phyloP scores from a whole-genome alignment of 2,888 invertebrate species.

The Nycteola revayana region DNA sequence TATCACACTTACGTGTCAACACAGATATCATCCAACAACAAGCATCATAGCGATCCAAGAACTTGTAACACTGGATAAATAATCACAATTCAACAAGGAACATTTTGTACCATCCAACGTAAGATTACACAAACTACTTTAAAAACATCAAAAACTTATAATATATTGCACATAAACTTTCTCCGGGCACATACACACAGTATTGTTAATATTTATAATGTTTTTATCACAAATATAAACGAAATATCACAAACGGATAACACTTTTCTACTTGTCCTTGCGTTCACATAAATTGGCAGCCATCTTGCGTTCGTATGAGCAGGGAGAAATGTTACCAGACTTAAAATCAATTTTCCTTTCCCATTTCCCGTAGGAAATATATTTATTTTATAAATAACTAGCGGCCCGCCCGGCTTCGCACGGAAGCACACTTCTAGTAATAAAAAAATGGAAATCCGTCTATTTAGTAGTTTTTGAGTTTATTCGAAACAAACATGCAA shows the following conservation, averaged over 20 bases:
- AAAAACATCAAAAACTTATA: slow-evolving; percentile 69
- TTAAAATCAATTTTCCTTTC: slow-evolving; percentile 15
- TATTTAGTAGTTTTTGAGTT: too few relatives aligned
- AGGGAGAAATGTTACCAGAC: slow-evolving; percentile 53
- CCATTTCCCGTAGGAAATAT: slow-evolving; percentile 4
- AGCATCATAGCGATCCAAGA: slow-evolving; percentile 71
- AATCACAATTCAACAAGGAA: slow-evolving; percentile 79
- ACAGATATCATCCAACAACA: slow-evolving; percentile 77
- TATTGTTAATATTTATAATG: slow-evolving; percentile 55
- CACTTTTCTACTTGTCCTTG: slow-evolving; percentile 77
- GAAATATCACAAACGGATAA: slow-evolving; percentile 70
- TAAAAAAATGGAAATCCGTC: too few relatives aligned
- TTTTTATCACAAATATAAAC: slow-evolving; percentile 68
- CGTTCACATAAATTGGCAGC: slow-evolving; percentile 79
- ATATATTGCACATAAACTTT: slow-evolving; percentile 69
- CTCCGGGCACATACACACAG: slow-evolving; percentile 60
- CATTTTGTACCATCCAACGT: slow-evolving; percentile 71
- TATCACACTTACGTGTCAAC: slow-evolving; percentile 61
- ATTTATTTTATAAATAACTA: too few relatives aligned
- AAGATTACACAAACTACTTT: slow-evolving; percentile 71
- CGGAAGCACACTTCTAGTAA: too few relatives aligned
- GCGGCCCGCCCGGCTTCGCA: too few relatives aligned
- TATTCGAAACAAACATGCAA: too few relatives aligned
- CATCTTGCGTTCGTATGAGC: slow-evolving; percentile 77
- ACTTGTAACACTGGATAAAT: slow-evolving; percentile 75